Base-by-base conservation (phyloP, 2,113 vertebrate species). In the Leptodactylus fuscus region DNA sequence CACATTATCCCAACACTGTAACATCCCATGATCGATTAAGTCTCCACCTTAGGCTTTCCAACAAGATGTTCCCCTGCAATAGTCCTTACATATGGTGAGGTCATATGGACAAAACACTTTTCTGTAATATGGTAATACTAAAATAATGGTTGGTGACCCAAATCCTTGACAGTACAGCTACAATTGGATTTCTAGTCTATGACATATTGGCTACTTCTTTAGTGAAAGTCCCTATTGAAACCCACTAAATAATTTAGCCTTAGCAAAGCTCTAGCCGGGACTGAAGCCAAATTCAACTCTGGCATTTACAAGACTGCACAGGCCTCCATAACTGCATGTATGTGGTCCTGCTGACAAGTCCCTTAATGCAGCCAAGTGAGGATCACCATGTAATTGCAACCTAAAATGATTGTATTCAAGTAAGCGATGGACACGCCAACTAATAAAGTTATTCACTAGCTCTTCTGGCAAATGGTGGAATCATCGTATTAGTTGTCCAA, bases 261-360 rank as follows among this genome's bases (percentile, higher is more conserved):
- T 36, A 69, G 65, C 16, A 38, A 69, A 69, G 65, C 34, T 22
- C 8, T 22, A 34, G 32, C 65, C 0, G 29, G 34, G 65, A 38
- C 8, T 20, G 34, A 69, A 34, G 65, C 65, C 65, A 69, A 69
- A 69, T 69, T 38, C 65, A 38, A 38, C 65, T 69, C 15, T 32
- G 60, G 60, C 60, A 65, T 65, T 69, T 38, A 8, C 22, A 69
- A 38, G 62, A 69, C 32, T 34, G 38, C 34, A 69, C 65, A 69
- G 38, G 16, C 34, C 65, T 22, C 32, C 65, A 69, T 69, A 38
- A 38, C 32, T 22, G 65, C 16, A 69, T 38, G 65, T 69, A 69
- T 69, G 65, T 69, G 65, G 65, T 69, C 65, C 65, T 69, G 65
- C 65, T 69, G 65, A 69, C 65, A 69, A 69, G 65, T 9, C 34